Conservation (phyloP, 2,888 invertebrate species). For the Rapana venosa region DNA sequence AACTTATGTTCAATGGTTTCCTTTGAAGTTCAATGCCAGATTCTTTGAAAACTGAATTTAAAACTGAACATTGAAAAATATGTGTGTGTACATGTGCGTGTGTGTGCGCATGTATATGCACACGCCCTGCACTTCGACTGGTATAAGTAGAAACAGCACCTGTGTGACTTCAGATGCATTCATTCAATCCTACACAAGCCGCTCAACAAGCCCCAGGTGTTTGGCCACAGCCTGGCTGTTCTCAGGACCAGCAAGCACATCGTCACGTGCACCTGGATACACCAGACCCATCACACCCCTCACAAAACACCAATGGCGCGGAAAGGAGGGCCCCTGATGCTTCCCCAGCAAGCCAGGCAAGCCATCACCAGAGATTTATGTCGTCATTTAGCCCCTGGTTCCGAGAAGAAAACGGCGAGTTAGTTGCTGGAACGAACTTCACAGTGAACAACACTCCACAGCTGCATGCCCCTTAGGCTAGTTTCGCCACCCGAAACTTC, state of each 20-base stretch:
- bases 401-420: background rate
- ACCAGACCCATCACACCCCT: background rate
- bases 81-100: too few species aligned
- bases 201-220: background rate
- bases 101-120: too few species aligned
- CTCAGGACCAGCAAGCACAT: background rate
- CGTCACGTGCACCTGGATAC: background rate
- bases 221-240: background rate
- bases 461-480: background rate
- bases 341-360: background rate
- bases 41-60: too few species aligned
- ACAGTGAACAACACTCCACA: too few species aligned
- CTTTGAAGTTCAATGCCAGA: too few species aligned
- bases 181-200: background rate
- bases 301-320: slow-evolving; percentile 12
- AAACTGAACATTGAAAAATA: too few species aligned
- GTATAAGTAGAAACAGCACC: too few species aligned
- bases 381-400: slow-evolving; percentile 1
- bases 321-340: slow-evolving; percentile 10
- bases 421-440: background rate
- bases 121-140: too few species aligned
- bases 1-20: too few species aligned
- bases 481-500: background rate
- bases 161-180: too few species aligned
- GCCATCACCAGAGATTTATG: slow-evolving; percentile 20